Percentiles rank a stretch among this genome's conserved stretches.
Conservation (phyloP, 37 sponge, comb jelly and placozoan species). For the Eunapius fragilis region DNA sequence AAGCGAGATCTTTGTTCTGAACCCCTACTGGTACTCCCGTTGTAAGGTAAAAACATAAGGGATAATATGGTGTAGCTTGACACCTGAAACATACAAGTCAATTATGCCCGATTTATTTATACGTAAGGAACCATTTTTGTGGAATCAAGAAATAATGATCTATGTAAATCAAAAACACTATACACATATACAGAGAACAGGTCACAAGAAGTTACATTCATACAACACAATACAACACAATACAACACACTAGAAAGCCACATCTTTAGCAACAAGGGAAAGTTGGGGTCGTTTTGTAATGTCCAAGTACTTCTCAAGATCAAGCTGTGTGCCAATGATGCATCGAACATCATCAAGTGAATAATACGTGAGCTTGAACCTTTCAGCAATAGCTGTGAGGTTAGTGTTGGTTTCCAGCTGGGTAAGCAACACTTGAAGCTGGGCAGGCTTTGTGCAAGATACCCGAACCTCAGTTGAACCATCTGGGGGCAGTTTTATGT, state of each 20-base stretch:
- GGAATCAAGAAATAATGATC: no score
- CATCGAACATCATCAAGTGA: not conserved
- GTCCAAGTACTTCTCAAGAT: not conserved
- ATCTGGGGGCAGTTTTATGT: not conserved
- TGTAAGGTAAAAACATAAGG: no score
- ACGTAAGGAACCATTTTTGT: no score
- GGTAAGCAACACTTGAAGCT: slow-evolving; percentile 26
- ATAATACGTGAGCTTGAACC: not conserved
- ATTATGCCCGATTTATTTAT: no score
- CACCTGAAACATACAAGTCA: no score
- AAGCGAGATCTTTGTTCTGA: no score
- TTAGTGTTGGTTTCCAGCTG: slow-evolving; percentile 34
- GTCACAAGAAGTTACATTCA: no score
- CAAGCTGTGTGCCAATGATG: not conserved
- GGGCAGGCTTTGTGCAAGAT: slow-evolving; percentile 37
- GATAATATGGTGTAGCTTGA: no score
- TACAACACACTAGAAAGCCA: not conserved
- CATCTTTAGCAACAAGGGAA: not conserved
- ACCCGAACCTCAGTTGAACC: slow-evolving; percentile 18
- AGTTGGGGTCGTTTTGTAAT: not conserved
- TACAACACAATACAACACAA: not conserved
- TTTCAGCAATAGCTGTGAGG: not conserved
- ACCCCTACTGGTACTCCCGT: no score
- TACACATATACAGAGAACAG: no score
- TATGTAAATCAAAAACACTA: no score